Conservation (phyloP, 92 coral and sea anemone genomes). For the Bergia puertoricense region DNA sequence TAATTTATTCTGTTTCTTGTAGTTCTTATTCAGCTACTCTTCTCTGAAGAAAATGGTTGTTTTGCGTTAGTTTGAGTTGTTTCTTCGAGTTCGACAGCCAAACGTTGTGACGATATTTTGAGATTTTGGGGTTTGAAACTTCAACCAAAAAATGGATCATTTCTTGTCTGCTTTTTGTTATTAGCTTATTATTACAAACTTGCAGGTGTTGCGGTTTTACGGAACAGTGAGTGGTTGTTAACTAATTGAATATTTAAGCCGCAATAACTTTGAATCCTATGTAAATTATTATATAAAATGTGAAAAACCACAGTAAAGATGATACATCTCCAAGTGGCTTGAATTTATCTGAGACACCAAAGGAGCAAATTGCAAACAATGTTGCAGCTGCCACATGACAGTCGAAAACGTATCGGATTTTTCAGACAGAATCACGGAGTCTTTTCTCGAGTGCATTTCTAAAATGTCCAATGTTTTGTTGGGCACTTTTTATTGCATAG, state of each 20-base stretch:
- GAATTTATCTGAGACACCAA: background rate
- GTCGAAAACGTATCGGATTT: conserved; percentile 20
- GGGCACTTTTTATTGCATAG: conserved; percentile 70
- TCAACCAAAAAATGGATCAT: no score
- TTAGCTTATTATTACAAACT: background rate
- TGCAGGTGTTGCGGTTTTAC: conserved; percentile 8
- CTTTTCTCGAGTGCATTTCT: conserved; percentile 25
- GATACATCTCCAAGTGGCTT: background rate
- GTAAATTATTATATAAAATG: background rate
- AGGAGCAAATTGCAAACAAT: background rate
- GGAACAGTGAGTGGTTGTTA: background rate
- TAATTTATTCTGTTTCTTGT: background rate
- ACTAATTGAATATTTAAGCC: background rate
- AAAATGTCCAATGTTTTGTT: conserved; percentile 73
- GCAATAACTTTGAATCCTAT: background rate
- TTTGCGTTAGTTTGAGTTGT: background rate
- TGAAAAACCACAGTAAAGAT: conserved; percentile 14
- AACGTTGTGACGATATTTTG: background rate
- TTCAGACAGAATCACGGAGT: conserved; percentile 26
- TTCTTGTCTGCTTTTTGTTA: background rate
- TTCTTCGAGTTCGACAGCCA: background rate
- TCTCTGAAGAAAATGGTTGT: no score
- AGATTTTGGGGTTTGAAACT: background rate
- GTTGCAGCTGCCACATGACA: conserved; percentile 27
- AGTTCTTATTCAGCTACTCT: background rate